phyloP scores from a whole-genome alignment of 64 coral and sea anemone genomes.

The Montipora cactus region DNA sequence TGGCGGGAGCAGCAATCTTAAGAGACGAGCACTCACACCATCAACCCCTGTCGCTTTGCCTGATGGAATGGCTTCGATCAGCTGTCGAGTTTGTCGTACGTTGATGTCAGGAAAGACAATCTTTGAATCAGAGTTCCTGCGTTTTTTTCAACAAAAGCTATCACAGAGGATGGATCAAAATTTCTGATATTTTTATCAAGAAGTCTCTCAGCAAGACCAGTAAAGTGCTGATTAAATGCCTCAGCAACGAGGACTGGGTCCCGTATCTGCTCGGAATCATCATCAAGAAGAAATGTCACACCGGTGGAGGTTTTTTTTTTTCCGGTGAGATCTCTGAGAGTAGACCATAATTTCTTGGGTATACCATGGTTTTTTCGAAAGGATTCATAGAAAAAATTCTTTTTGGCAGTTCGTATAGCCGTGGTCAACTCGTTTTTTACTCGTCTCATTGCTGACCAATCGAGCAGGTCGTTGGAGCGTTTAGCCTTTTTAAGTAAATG shows the following conservation, averaged over 20 bases:
- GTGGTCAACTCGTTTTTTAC: slow-evolving; percentile 22
- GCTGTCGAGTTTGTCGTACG: not conserved
- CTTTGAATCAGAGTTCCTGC: slow-evolving; percentile 4
- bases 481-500: too few relatives aligned
- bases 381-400: not conserved
- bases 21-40: slow-evolving; percentile 10
- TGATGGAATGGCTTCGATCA: not conserved
- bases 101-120: slow-evolving; percentile 18
- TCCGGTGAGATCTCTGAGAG: slow-evolving; percentile 10
- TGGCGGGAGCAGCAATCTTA: slow-evolving; percentile 47
- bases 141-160: slow-evolving; percentile 6
- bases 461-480: too few relatives aligned
- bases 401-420: slow-evolving; percentile 30
- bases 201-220: slow-evolving; percentile 14
- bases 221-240: not conserved
- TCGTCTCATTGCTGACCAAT: slow-evolving; percentile 15
- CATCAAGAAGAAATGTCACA: not conserved
- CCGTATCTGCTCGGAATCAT: not conserved
- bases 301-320: not conserved
- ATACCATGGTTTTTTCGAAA: slow-evolving; percentile 19
- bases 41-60: slow-evolving; percentile 56
- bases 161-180: slow-evolving; percentile 3
- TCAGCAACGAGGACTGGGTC: not conserved
- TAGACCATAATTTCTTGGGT: slow-evolving; percentile 26
- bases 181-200: not conserved